Base-by-base conservation (phyloP, 2,113 vertebrate genomes). In the Marmota monax region DNA sequence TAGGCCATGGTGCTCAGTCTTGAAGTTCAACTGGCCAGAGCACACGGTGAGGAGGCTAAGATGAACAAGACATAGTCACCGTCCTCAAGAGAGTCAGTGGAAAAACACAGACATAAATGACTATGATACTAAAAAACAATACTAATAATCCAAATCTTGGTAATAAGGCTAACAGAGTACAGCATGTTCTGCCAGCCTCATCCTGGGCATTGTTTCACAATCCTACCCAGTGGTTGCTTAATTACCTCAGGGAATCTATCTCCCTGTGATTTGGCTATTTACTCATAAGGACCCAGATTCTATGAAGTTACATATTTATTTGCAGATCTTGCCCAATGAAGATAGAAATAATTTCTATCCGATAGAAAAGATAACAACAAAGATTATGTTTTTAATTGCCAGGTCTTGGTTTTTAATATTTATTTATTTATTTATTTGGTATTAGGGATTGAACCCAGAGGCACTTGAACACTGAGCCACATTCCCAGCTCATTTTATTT, bases 131-230 rank as follows among this genome's bases (percentile, higher is more conserved):
- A 56, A 90, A 86, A 88, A 74, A 85, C 22, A 88, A 45, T 10
- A 58, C 39, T 70, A 34, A 95, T 65, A 56, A 92, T 58, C 65
- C 51, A 84, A 69, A 74, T 48, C 87, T 70, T 69, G 22, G 42
- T 84, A 96, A 61, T 12, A 32, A 90, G 72, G 45, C 89, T 25
- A 4, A 2, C 5, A 48, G 87, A 89, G 58, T 39, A 91, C 74
- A 70, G 61, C 1, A 17, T 2, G 63, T 80, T 45, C 72, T 88
- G 53, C 67, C 39, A 83, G 17, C 10, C 6, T 90, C 65, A 61
- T 29, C 34, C 10, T 42, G 17, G 23, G 34, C 87, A 80, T 73
- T 94, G 76, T 84, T 93, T 88, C 95, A 29, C 79, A 73, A 88
- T 84, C 67, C 89, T 86, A 84, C 39, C 84, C 86, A 34, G 20